Evolutionary conservation across 2,113 vertebrate species (phyloP), one percentile per base, ranked within the genome.

Genomic region (Fulica atra): DNA sequence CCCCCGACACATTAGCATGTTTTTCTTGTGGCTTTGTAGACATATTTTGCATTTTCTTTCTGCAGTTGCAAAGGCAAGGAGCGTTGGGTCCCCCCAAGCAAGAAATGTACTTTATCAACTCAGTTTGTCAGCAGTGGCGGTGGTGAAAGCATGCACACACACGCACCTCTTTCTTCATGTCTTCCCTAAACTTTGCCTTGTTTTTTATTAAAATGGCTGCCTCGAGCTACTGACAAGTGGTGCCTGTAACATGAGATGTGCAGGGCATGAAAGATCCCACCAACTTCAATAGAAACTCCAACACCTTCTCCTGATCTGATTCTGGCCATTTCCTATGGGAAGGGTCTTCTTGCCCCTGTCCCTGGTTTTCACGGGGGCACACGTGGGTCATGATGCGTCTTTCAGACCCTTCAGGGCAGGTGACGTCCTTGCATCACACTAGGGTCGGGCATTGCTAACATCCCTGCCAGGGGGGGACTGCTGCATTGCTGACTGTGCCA

Each of bases 21-120:
- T 93, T 95, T 86, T 97, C n/a, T 95, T 97, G 96, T 96, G 95
- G 94, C 26, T 97, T 93, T 79, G 35, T n/a, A 71, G 51, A 65
- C 5, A 3, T 68, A 56, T 81, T 96, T 91, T 92, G 29, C 25
- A 16, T 84, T 76, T 92, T 86, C 61, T 79, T 87, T 85, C 54
- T 81, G 38, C 21, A 76, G 44, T 46, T 16, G 69, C 66, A 91
- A 61, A 87, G 68, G 6, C 2, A 4, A 65, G n/a, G 24, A 89
- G 59, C 59, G 35, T 46, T 44, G 54, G 40, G 40, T 86, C 28
- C 51, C 66, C 86, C 31, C 81, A 88, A 89, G 93, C 83, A 77
- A 95, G 93, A 65, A 81, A 54, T 71, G 69, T 88, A 76, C 83
- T 93, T 96, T 81, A 86, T 86, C 95, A 92, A 56, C 86, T 50